These are phyloP conservation scores for Cheilosia pagana DNA, from an alignment of 2,888 invertebrate species.

Conservation along the genomic window DNA sequence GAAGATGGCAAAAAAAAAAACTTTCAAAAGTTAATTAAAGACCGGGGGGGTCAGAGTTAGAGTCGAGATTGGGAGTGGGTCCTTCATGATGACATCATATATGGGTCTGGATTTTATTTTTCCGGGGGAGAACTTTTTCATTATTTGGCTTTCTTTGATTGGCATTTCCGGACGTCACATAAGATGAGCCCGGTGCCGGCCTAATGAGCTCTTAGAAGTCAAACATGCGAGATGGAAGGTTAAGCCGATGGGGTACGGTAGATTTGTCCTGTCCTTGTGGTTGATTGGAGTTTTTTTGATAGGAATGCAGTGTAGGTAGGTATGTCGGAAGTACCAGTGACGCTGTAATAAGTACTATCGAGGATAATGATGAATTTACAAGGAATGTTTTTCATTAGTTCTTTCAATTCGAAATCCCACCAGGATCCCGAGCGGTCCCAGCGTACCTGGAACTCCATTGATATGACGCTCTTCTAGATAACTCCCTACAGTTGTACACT, in stretches of 20 bases:
- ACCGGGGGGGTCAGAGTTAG: constrained; percentile 13
- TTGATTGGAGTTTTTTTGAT: constrained; percentile 5
- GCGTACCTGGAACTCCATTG: no score
- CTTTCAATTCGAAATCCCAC: no score
- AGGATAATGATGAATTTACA: no score
- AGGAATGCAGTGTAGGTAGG: no score
- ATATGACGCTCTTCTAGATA: no score
- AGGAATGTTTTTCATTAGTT: no score
- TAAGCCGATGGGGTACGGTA: not conserved
- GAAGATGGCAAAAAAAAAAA: constrained; percentile 23
- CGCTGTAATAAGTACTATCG: no score
- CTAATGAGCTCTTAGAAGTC: constrained; percentile 32
- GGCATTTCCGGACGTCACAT: not conserved
- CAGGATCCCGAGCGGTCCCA: no score
- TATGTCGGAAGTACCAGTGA: no score
- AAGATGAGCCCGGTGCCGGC: not conserved
- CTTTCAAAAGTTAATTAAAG: constrained; percentile 72
- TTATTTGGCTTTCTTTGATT: constrained; percentile 55
- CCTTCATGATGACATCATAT: constrained; percentile 55
- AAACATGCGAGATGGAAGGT: constrained; percentile 21
- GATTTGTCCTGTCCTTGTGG: not conserved
- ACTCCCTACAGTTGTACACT: no score
- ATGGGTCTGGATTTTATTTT: not conserved
- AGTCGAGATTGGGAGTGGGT: not conserved
- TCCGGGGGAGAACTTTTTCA: constrained; percentile 60